These are phyloP conservation scores for Eriocheir sinensis DNA, from an alignment of 1,140 invertebrate species.

Conservation along the genomic window DNA sequence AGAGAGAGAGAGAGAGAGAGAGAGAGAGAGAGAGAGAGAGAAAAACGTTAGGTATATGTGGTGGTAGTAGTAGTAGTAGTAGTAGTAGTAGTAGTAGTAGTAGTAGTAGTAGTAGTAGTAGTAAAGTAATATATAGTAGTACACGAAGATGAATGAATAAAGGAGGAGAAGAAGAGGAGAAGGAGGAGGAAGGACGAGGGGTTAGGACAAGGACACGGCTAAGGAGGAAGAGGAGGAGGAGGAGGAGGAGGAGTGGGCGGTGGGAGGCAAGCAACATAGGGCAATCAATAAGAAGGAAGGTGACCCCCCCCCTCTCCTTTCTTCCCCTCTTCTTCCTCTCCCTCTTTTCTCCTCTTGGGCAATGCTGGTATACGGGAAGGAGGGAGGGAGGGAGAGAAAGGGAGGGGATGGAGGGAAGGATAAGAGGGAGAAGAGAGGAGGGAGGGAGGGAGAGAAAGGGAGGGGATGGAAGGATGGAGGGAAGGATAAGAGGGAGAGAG, in stretches of 20 bases:
- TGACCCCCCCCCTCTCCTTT: too few relatives aligned
- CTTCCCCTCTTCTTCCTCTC: neutral
- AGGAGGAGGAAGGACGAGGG: too few relatives aligned
- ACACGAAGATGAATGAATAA: too few relatives aligned
- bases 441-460: neutral
- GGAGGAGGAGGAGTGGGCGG: slow-evolving; percentile 1
- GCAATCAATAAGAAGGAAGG: slow-evolving; percentile 15
- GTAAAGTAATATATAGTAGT: too few relatives aligned
- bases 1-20: neutral
- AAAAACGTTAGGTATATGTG: neutral
- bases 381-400: slow-evolving; percentile 31
- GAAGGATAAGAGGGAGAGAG: neutral
- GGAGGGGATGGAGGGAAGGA: neutral
- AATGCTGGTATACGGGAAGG: neutral
- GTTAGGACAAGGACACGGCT: too few relatives aligned
- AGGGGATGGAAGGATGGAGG: neutral
- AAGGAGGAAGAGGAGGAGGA: neutral
- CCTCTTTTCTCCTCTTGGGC: neutral
- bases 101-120: too few relatives aligned
- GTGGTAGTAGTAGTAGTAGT: too few relatives aligned
- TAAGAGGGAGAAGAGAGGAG: neutral
- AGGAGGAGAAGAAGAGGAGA: neutral
- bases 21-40: slow-evolving; percentile 3
- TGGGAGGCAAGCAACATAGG: neutral
- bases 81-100: too few relatives aligned